phyloP scores from a whole-genome alignment of 2,113 vertebrate species.

The Rhipidura dahli region DNA sequence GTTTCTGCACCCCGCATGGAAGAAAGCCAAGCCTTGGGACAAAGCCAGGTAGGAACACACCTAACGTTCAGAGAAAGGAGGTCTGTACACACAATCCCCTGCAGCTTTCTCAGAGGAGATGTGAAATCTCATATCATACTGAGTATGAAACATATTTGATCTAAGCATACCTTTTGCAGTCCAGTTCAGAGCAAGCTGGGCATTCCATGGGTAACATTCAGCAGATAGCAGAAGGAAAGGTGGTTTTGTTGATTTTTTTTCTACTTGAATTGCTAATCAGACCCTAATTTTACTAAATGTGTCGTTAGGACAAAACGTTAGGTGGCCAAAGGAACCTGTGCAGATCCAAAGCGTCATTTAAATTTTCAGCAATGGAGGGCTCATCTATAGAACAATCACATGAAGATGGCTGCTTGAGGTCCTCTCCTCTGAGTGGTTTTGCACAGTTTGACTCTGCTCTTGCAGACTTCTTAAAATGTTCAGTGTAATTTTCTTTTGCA shows the following conservation, averaged over 20 bases:
- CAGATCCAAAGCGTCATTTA: not conserved
- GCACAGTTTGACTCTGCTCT: not conserved
- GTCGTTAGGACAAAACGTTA: no score
- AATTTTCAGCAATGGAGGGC: not conserved
- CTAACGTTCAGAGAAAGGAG: not conserved
- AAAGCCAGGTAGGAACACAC: slow-evolving; percentile 36
- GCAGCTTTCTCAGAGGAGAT: not conserved
- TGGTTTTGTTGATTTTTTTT: not conserved
- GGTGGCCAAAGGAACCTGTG: not conserved
- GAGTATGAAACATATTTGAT: not conserved
- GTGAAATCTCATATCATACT: not conserved
- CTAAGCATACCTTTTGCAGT: not conserved
- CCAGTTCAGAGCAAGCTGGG: not conserved
- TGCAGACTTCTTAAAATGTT: not conserved
- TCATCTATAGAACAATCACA: not conserved
- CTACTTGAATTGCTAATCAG: not conserved
- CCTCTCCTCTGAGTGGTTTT: not conserved
- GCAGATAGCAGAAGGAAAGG: not conserved
- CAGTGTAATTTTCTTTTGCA: not conserved
- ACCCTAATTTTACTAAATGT: not conserved
- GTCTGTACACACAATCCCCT: not conserved
- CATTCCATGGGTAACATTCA: not conserved
- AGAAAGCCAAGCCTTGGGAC: not conserved
- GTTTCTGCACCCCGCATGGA: not conserved
- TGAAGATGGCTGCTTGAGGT: not conserved